Conservation (phyloP, 2,797 vertebrate species). For the Sebastolobus alascanus region DNA sequence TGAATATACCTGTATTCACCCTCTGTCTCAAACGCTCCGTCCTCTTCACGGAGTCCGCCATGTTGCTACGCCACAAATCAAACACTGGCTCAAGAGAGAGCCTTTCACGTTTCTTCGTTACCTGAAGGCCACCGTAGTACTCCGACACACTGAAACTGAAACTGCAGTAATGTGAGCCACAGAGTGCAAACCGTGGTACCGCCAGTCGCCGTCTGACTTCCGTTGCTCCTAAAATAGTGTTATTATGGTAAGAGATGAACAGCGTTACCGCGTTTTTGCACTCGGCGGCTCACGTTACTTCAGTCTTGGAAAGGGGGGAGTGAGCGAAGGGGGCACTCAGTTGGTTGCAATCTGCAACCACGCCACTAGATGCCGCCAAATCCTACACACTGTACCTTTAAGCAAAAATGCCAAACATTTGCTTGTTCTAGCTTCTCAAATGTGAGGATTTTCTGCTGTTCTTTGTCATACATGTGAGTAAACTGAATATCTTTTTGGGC, state of each 20-base stretch:
- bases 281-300: not conserved
- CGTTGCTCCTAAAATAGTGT: no score
- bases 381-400: not conserved
- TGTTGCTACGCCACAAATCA: no score
- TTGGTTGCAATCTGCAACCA: not conserved
- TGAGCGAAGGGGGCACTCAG: not conserved
- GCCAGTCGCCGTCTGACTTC: no score
- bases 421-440: not conserved
- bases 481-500: not conserved
- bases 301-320: not conserved
- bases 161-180: rapidly evolving
- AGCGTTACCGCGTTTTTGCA: not conserved
- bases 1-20: no score
- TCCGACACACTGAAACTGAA: rapidly evolving
- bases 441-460: not conserved
- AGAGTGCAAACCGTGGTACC: no score
- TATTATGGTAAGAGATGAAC: no score
- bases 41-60: no score
- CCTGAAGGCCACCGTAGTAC: no score
- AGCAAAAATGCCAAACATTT: not conserved
- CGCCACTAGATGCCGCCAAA: not conserved
- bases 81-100: no score
- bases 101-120: no score
- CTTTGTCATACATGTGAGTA: not conserved
- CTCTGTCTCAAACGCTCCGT: no score